Conservation (phyloP, 2,113 vertebrate genomes). For the Delphinus delphis region DNA sequence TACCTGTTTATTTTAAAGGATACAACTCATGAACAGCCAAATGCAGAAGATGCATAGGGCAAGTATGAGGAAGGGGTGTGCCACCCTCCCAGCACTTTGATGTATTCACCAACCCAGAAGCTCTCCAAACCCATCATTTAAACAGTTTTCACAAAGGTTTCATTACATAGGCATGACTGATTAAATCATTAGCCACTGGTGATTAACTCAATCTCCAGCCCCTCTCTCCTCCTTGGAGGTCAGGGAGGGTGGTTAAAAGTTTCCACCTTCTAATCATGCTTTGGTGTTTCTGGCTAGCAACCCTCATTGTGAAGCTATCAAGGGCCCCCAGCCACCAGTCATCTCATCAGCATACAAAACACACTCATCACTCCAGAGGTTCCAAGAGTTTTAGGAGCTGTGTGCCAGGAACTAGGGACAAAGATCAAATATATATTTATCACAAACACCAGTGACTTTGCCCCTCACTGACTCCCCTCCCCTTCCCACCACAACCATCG, state of each 20-base stretch:
- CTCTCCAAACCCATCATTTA: not conserved
- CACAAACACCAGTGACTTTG: not conserved
- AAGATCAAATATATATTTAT: not conserved
- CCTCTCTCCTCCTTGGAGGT: not conserved
- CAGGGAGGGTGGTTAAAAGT: not conserved
- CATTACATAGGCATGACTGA: not conserved
- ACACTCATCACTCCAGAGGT: not conserved
- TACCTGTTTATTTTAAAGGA: not conserved
- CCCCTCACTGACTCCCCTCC: not conserved
- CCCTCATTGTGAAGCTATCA: not conserved
- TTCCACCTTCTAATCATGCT: not conserved
- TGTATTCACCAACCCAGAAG: not conserved
- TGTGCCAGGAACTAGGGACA: not conserved
- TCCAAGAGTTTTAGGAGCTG: not conserved
- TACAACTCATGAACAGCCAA: not conserved
- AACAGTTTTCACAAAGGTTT: not conserved
- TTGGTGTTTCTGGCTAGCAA: not conserved
- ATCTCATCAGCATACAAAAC: not conserved
- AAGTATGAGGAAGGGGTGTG: not conserved
- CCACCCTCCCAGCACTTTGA: not conserved
- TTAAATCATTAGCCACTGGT: not conserved
- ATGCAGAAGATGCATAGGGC: not conserved
- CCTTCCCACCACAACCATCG: fast-evolving
- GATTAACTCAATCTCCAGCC: not conserved
- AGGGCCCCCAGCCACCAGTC: not conserved